phyloP scores from a whole-genome alignment of 2,888 invertebrate genomes.

The Caenorhabditis afra region DNA sequence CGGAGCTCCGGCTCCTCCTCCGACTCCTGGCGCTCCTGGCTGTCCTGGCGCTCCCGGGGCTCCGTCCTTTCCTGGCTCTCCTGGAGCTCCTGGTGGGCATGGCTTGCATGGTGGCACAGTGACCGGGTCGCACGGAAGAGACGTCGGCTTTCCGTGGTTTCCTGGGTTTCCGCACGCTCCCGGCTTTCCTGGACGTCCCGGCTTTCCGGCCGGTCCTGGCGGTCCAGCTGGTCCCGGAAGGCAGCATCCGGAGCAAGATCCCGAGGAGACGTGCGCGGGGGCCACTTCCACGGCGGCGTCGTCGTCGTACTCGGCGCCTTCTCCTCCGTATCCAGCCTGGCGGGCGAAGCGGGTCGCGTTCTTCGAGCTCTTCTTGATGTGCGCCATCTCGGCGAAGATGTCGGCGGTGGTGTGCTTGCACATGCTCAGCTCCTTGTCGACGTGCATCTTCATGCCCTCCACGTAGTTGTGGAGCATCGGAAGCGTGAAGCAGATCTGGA shows the following conservation, averaged over 20 bases:
- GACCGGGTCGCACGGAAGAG: constrained; percentile 73
- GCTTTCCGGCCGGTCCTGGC: constrained; percentile 60
- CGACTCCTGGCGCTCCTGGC: constrained; percentile 44
- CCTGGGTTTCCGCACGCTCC: constrained; percentile 65
- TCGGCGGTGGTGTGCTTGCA: constrained; percentile 57
- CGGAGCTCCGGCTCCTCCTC: constrained; percentile 54
- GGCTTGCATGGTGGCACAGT: constrained; percentile 73
- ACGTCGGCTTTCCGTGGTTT: constrained; percentile 69
- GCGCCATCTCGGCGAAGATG: constrained; percentile 52
- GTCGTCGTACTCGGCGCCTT: constrained; percentile 32
- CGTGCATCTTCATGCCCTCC: constrained; percentile 54
- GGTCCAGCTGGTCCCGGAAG: constrained; percentile 64
- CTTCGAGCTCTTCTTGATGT: constrained; percentile 47
- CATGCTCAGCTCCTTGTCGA: constrained; percentile 45
- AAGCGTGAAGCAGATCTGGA: constrained; percentile 56
- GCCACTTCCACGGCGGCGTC: constrained; percentile 37
- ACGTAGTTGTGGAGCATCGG: constrained; percentile 60
- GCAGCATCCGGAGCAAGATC: constrained; percentile 65
- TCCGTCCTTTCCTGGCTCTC: constrained; percentile 66
- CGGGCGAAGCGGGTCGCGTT: constrained; percentile 49
- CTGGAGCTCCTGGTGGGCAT: constrained; percentile 71
- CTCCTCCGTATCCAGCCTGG: constrained; percentile 43
- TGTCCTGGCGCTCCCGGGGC: constrained; percentile 68
- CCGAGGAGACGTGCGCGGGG: constrained; percentile 34
- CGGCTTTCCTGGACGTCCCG: constrained; percentile 64